These are phyloP conservation scores for Poeciliopsis prolifica DNA, from an alignment of 2,113 vertebrate species.

Conservation along the genomic window DNA sequence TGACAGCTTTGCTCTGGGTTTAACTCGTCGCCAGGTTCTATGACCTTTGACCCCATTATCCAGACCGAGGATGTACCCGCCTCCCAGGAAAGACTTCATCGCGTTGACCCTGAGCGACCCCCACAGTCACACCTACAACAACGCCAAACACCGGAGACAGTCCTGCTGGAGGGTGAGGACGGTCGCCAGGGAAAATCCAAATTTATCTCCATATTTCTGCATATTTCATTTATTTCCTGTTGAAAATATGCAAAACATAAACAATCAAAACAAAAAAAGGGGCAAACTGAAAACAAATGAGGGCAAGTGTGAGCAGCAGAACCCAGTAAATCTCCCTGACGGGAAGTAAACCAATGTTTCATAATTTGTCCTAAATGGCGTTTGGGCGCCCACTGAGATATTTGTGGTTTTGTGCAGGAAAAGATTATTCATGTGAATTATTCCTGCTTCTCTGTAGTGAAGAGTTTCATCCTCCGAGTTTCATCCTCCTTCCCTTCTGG, in stretches of 20 bases:
- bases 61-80: constrained; percentile 80
- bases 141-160: constrained; percentile 86
- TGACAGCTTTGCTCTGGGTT: no score
- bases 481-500: no score
- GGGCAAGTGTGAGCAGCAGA: not conserved
- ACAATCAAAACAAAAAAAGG: not conserved
- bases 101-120: constrained; percentile 85
- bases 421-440: not conserved
- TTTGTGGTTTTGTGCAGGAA: not conserved
- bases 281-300: not conserved
- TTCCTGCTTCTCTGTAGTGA: no score
- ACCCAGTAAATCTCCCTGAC: not conserved
- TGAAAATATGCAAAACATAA: not conserved
- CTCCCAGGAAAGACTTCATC: constrained; percentile 89
- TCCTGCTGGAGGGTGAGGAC: constrained; percentile 93
- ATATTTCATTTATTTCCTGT: not conserved
- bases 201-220: not conserved
- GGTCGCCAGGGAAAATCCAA: no score
- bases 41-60: constrained; percentile 23
- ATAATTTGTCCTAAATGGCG: no score
- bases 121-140: constrained; percentile 81
- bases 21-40: constrained; percentile 38
- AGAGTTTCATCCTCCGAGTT: no score
- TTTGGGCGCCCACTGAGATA: not conserved
- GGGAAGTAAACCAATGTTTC: no score